These are phyloP conservation scores for Ctenodactylus gundi DNA, from an alignment of 2,113 vertebrate genomes.

Conservation along the genomic window DNA sequence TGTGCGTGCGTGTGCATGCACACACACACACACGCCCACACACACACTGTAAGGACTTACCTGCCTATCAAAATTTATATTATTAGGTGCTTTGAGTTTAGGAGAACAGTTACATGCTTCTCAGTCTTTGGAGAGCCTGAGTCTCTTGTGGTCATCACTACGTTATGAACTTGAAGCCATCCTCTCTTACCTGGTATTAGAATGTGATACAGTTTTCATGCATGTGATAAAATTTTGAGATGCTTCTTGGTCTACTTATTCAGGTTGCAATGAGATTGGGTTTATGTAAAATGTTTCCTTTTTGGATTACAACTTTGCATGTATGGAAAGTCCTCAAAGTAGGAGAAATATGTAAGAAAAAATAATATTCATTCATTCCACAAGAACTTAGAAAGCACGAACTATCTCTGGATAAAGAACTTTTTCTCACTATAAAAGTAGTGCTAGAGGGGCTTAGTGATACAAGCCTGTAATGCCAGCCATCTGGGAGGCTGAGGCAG, in stretches of 20 bases:
- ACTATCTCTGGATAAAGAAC: background rate
- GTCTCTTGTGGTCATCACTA: background rate
- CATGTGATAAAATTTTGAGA: background rate
- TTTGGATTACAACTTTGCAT: background rate
- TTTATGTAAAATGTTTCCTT: conserved; percentile 16
- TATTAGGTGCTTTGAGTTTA: background rate
- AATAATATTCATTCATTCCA: background rate
- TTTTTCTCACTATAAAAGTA: conserved; percentile 2
- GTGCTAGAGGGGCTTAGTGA: too few relatives aligned
- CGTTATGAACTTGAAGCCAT: background rate
- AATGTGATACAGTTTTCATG: background rate
- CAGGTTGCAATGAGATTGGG: background rate
- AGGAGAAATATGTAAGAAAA: background rate
- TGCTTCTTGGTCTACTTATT: background rate
- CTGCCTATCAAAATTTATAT: background rate
- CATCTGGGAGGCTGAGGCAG: too few relatives aligned
- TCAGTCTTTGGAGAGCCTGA: background rate
- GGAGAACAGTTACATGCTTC: background rate
- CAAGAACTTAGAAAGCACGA: background rate
- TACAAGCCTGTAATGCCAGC: too few relatives aligned
- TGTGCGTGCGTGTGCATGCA: too few relatives aligned
- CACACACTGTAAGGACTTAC: background rate
- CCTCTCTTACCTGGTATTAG: background rate
- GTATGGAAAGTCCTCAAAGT: background rate
- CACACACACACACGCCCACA: rapidly evolving